Conservation (phyloP, 2,797 vertebrate species). For the Syndactyla subalaris region DNA sequence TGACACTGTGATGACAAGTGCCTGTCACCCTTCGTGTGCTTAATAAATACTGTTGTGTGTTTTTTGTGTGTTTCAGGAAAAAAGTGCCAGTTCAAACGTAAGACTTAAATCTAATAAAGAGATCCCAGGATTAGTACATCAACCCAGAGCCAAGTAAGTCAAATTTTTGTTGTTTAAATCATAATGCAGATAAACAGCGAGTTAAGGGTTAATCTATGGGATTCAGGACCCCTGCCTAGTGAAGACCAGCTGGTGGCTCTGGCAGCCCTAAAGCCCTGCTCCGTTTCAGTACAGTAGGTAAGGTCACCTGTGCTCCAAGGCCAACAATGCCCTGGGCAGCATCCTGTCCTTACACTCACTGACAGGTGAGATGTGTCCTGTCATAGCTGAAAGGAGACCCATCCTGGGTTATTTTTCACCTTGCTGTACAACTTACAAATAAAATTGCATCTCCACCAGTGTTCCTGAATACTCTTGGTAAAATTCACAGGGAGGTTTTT, state of each 20-base stretch:
- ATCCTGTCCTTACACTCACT: neutral
- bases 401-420: neutral
- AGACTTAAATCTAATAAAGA: constrained; percentile 82
- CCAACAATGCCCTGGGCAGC: neutral
- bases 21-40: neutral
- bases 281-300: neutral
- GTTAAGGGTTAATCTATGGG: neutral
- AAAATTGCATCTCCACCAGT: neutral
- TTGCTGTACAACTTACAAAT: neutral
- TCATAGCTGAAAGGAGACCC: neutral
- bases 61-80: constrained; percentile 86
- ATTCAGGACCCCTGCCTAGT: neutral
- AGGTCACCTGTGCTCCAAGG: neutral
- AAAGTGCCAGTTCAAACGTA: constrained; percentile 86
- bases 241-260: neutral
- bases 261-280: neutral
- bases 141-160: constrained; percentile 85
- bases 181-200: neutral
- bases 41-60: neutral
- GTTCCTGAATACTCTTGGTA: neutral
- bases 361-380: neutral
- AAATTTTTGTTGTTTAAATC: neutral
- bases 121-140: constrained; percentile 81
- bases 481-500: neutral
- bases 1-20: neutral